These are phyloP conservation scores for Thymelicus sylvestris DNA, from an alignment of 2,888 invertebrate genomes.

Conservation along the genomic window DNA sequence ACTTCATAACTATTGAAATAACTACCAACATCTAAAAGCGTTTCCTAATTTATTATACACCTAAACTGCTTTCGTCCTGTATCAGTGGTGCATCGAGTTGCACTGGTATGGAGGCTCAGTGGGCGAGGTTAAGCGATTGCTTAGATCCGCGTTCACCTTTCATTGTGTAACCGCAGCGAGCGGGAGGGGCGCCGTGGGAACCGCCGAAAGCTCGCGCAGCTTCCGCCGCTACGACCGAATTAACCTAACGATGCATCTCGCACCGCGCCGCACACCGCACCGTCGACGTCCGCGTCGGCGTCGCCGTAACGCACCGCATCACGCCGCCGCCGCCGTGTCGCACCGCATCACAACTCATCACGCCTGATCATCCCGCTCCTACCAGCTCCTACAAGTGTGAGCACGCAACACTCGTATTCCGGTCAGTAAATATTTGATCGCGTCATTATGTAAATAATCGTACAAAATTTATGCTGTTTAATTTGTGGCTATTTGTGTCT, in stretches of 20 bases:
- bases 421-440: not conserved
- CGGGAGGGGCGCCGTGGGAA: slow-evolving; percentile 77
- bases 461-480: too few species aligned
- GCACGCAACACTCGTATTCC: not conserved
- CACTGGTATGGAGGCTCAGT: slow-evolving; percentile 66
- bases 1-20: too few species aligned
- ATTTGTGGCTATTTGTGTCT: too few species aligned
- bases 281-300: not conserved
- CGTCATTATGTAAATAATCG: not conserved
- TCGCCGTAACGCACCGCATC: not conserved
- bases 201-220: slow-evolving; percentile 82
- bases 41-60: not conserved
- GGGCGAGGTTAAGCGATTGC: slow-evolving; percentile 85
- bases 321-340: slow-evolving; percentile 45
- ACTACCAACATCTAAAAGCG: not conserved
- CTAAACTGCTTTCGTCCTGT: slow-evolving; percentile 45
- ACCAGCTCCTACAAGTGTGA: not conserved
- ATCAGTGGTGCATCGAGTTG: slow-evolving; percentile 53
- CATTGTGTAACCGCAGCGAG: slow-evolving; percentile 74
- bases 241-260: slow-evolving; percentile 76
- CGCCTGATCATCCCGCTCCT: not conserved
- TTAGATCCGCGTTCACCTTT: slow-evolving; percentile 85
- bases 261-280: slow-evolving; percentile 44
- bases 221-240: slow-evolving; percentile 77
- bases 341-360: not conserved